Percentiles rank a stretch among this genome's conserved stretches.
phyloP scores from a whole-genome alignment of 1,140 invertebrate species.

The Dendroctonus valens region DNA sequence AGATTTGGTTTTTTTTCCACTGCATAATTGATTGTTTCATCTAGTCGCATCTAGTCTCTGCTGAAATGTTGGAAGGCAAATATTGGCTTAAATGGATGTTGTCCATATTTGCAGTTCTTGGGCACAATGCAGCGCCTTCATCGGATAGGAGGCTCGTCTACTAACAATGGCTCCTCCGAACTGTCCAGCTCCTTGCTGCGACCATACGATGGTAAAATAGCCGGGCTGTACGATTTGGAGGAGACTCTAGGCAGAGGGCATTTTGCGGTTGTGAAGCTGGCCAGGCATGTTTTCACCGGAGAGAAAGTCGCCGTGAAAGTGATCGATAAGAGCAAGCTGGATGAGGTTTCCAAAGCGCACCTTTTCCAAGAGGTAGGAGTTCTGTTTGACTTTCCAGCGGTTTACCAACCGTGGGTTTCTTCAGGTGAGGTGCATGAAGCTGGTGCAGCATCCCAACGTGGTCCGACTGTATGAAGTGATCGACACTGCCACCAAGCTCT shows the following conservation, averaged over 20 bases:
- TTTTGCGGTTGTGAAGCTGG: conserved; percentile 98
- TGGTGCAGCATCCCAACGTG: conserved; percentile 98
- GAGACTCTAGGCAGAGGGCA: conserved; percentile 93
- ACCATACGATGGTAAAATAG: conserved; percentile 86
- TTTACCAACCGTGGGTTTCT: conserved; percentile 42
- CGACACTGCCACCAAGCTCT: conserved; percentile 95
- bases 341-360: conserved; percentile 94
- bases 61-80: background rate
- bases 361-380: conserved; percentile 87
- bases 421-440: conserved; percentile 95
- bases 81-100: background rate
- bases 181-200: conserved; percentile 14
- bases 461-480: conserved; percentile 98
- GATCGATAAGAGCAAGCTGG: conserved; percentile 97
- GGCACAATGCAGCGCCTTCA: conserved; percentile 24
- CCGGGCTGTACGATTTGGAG: conserved; percentile 94
- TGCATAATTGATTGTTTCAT: too few relatives aligned
- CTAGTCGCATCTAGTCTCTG: too few relatives aligned
- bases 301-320: conserved; percentile 95
- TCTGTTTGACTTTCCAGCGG: background rate
- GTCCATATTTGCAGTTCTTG: conserved; percentile 5
- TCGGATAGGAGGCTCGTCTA: conserved; percentile 27
- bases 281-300: conserved; percentile 98
- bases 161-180: conserved; percentile 24
- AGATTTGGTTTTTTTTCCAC: too few relatives aligned